These are phyloP conservation scores for Gisinianus flammeolus DNA, from an alignment of 2,888 invertebrate species.

Conservation along the genomic window DNA sequence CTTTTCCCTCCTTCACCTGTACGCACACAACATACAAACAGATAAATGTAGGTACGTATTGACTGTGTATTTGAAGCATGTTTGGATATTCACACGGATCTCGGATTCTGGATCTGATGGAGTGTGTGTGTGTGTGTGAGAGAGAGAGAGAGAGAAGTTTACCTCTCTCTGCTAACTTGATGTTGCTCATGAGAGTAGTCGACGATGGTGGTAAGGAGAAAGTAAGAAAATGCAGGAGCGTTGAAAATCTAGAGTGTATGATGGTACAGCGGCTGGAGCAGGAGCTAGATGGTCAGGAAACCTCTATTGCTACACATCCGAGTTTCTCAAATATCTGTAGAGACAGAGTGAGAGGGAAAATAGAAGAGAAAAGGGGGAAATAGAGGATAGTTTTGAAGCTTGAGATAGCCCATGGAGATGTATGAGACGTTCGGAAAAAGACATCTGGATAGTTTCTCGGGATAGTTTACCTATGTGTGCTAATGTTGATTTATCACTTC, in stretches of 20 bases:
- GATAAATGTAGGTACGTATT: background rate
- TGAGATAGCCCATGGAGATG: slow-evolving; percentile 30
- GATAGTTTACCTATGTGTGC: slow-evolving; percentile 20
- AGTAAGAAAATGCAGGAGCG: background rate
- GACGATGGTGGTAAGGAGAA: no score
- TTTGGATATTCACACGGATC: slow-evolving; percentile 16
- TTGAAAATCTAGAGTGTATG: background rate
- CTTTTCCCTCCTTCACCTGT: background rate
- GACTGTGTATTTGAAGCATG: background rate
- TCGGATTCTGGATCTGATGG: background rate
- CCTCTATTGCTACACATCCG: background rate
- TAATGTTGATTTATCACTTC: slow-evolving; percentile 54
- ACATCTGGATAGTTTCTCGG: slow-evolving; percentile 47
- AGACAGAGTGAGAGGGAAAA: background rate
- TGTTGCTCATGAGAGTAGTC: no score
- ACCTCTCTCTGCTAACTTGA: no score
- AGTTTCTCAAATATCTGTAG: background rate
- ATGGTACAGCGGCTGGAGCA: background rate
- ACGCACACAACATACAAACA: no score
- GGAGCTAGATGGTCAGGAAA: background rate
- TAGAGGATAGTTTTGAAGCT: background rate
- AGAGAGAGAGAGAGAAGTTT: slow-evolving; percentile 22
- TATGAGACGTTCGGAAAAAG: slow-evolving; percentile 28
- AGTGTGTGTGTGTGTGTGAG: no score
- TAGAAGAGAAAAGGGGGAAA: background rate